Conservation (phyloP, 2,113 vertebrate genomes). For the Hemiprocne comata region DNA sequence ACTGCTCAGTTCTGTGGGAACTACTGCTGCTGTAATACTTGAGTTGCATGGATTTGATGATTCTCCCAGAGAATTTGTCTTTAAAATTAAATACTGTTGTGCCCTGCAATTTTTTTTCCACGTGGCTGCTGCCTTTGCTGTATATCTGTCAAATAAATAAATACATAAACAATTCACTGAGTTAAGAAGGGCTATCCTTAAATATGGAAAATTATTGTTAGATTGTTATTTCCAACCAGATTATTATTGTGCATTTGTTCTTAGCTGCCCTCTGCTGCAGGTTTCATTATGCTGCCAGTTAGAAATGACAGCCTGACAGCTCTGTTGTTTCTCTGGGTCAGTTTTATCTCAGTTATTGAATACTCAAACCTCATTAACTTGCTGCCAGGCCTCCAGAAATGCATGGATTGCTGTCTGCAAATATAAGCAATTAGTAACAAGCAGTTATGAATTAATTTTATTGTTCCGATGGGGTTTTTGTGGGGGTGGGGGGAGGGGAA, state of each 20-base stretch:
- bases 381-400: background rate
- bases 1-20: background rate
- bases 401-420: slow-evolving; percentile 14
- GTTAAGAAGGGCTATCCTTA: slow-evolving; percentile 13
- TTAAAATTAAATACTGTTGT: background rate
- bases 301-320: slow-evolving; percentile 34
- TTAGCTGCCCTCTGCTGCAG: background rate
- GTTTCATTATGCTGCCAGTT: slow-evolving; percentile 30
- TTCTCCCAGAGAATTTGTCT: background rate
- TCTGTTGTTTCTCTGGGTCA: slow-evolving; percentile 34
- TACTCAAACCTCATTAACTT: slow-evolving; percentile 43
- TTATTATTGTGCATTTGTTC: slow-evolving; percentile 23
- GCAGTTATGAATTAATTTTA: background rate
- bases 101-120: background rate
- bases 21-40: background rate
- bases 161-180: background rate
- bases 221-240: background rate
- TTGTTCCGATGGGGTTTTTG: background rate
- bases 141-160: slow-evolving; percentile 3
- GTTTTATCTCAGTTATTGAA: slow-evolving; percentile 54
- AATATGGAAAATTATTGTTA: background rate
- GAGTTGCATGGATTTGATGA: background rate
- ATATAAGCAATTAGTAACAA: background rate
- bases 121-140: background rate
- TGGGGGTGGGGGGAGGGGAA: too few species aligned